Conservation (phyloP, 2,113 vertebrate species). For the Ctenodactylus gundi region DNA sequence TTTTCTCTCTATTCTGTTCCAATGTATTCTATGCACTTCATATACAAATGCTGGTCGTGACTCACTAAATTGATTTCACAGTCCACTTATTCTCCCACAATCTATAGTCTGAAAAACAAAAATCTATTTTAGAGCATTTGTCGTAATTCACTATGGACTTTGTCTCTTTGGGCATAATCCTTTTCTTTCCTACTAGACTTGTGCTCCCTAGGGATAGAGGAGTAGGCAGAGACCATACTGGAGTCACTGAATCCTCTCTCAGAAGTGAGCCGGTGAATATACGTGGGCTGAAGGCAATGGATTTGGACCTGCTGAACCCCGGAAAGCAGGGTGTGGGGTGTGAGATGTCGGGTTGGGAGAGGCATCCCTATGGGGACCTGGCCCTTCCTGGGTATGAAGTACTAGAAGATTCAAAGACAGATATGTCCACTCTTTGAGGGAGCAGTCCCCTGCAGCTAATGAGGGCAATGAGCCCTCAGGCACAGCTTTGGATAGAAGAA, state of each 20-base stretch:
- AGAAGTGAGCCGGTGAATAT: background rate
- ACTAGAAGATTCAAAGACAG: background rate
- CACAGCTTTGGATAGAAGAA: constrained; percentile 50
- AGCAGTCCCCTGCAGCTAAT: constrained; percentile 47
- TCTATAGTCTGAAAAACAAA: background rate
- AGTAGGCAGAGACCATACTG: background rate
- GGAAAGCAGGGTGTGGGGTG: background rate
- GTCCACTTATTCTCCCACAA: background rate
- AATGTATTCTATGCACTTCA: background rate
- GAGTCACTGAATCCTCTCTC: background rate
- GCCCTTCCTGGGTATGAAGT: background rate
- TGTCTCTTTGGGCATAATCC: background rate
- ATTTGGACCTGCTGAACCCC: background rate
- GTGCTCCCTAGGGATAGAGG: background rate
- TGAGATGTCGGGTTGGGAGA: background rate
- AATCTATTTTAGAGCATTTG: background rate
- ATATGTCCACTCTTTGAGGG: background rate
- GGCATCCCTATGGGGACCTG: background rate
- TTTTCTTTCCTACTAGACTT: background rate
- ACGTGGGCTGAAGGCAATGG: background rate
- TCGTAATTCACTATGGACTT: background rate
- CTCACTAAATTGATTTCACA: constrained; percentile 18
- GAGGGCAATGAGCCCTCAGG: constrained; percentile 25
- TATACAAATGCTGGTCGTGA: constrained; percentile 4
- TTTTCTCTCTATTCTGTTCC: background rate